Percentiles rank a stretch among this genome's conserved stretches.
These are phyloP conservation scores for Caenorhabditis plicata DNA, from an alignment of 2,888 invertebrate species.

Conservation along the genomic window DNA sequence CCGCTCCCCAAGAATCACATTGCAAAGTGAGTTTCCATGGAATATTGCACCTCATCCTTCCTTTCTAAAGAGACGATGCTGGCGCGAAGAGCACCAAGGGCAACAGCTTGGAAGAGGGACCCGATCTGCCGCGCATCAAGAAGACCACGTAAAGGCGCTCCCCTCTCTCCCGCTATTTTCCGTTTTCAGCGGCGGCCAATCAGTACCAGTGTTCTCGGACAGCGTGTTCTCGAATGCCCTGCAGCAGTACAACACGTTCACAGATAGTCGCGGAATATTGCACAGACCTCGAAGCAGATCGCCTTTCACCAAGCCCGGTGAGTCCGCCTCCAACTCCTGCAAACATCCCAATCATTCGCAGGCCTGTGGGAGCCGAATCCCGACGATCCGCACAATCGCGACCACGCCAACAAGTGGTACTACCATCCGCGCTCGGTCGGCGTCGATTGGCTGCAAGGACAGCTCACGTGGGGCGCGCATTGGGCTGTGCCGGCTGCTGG, in stretches of 20 bases:
- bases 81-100: slow-evolving; percentile 1
- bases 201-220: slow-evolving; percentile 43
- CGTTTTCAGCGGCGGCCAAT: slow-evolving; percentile 19
- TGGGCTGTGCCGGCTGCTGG: slow-evolving; percentile 54
- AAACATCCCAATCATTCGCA: slow-evolving; percentile 16
- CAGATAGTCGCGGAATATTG: slow-evolving; percentile 46
- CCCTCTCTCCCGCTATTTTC: too few relatives aligned
- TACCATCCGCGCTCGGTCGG: slow-evolving; percentile 48
- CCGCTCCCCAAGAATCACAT: neutral
- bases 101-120: slow-evolving; percentile 5
- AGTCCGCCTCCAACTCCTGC: neutral
- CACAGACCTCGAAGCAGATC: slow-evolving; percentile 53
- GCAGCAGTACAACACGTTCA: slow-evolving; percentile 32
- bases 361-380: slow-evolving; percentile 60
- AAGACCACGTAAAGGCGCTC: slow-evolving; percentile 16
- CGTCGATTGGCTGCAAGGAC: slow-evolving; percentile 54
- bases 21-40: too few relatives aligned
- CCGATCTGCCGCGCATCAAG: slow-evolving; percentile 18
- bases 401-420: slow-evolving; percentile 57
- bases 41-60: neutral
- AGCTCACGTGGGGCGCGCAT: slow-evolving; percentile 48
- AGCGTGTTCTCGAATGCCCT: slow-evolving; percentile 37
- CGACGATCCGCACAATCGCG: slow-evolving; percentile 58
- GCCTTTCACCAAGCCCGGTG: slow-evolving; percentile 58
- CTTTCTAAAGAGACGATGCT: slow-evolving; percentile 23